These are phyloP conservation scores for Acanthiza pusilla DNA, from an alignment of 2,797 vertebrate genomes.

Conservation along the genomic window DNA sequence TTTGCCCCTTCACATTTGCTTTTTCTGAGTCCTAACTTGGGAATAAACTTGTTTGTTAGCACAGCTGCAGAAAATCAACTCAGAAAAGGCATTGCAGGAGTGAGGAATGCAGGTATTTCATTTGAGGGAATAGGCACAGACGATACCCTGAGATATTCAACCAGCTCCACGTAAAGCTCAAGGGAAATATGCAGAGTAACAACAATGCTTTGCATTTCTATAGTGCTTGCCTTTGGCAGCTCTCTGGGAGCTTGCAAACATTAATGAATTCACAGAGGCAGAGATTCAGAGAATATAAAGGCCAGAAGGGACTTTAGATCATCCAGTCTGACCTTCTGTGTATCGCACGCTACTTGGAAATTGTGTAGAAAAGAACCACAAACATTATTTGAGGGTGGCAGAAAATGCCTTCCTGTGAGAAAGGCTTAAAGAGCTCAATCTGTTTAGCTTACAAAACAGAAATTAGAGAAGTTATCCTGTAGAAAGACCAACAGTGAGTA, in stretches of 20 bases:
- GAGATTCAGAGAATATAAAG: constrained; percentile 50
- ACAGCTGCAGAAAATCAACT: constrained; percentile 4
- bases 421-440: constrained; percentile 36
- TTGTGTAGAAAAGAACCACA: constrained; percentile 28
- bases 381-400: constrained; percentile 47
- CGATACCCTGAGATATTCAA: background rate
- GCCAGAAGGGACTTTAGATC: constrained; percentile 65
- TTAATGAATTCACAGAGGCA: constrained; percentile 62
- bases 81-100: background rate
- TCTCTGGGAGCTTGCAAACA: constrained; percentile 55
- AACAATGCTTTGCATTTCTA: constrained; percentile 57
- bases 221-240: constrained; percentile 52
- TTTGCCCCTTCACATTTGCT: background rate
- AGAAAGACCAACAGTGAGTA: background rate
- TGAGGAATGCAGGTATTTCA: background rate
- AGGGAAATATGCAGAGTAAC: constrained; percentile 41
- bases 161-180: constrained; percentile 29
- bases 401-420: constrained; percentile 22
- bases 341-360: constrained; percentile 14
- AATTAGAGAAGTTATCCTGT: background rate
- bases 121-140: background rate
- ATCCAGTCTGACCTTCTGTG: constrained; percentile 50
- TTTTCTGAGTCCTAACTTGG: background rate
- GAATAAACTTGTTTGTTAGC: constrained; percentile 25
- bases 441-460: constrained; percentile 7